These are phyloP conservation scores for Ariolimax columbianus DNA, from an alignment of 2,888 invertebrate species.

Conservation along the genomic window DNA sequence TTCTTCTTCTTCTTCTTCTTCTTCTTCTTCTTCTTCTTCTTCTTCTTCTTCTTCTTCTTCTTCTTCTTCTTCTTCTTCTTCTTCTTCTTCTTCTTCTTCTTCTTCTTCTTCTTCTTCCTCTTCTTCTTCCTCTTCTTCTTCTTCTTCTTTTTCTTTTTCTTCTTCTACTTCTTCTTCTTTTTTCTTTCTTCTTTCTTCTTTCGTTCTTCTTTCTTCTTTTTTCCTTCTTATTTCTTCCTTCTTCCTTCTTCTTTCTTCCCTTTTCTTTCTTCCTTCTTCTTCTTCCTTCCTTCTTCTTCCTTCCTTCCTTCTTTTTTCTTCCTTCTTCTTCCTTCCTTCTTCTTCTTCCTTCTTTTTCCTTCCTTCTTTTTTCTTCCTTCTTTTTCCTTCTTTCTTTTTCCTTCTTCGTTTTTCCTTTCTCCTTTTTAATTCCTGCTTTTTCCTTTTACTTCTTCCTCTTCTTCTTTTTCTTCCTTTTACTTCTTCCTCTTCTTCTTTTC, in stretches of 20 bases:
- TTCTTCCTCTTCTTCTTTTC: background rate
- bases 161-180: too few species aligned
- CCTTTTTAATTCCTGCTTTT: background rate
- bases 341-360: too few species aligned
- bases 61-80: background rate
- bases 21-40: background rate
- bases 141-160: background rate
- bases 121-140: background rate
- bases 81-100: background rate
- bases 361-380: too few species aligned
- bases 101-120: background rate
- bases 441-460: background rate
- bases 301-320: too few species aligned
- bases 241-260: too few species aligned
- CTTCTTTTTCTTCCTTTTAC: background rate
- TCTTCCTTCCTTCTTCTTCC: too few species aligned
- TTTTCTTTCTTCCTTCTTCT: too few species aligned
- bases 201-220: background rate
- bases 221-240: background rate
- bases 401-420: too few species aligned
- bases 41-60: background rate
- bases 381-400: too few species aligned
- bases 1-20: background rate
- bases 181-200: background rate
- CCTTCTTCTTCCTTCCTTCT: too few species aligned